A percentile compares a stretch with the other conserved stretches of the same genome.
These are phyloP conservation scores for Loripinus fragilis DNA, from an alignment of 2,888 invertebrate genomes.

Conservation along the genomic window DNA sequence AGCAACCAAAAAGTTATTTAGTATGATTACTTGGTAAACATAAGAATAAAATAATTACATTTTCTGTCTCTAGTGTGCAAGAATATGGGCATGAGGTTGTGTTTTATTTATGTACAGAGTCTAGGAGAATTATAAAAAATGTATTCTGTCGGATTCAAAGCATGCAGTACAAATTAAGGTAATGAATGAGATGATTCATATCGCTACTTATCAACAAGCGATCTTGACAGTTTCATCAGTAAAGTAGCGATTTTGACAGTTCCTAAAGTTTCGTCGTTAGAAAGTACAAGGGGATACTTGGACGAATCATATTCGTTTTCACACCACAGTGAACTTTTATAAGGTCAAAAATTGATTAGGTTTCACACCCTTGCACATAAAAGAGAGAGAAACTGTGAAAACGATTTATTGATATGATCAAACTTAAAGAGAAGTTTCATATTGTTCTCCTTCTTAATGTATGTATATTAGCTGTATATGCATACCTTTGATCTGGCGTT, in stretches of 20 bases:
- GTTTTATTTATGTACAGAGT: no score
- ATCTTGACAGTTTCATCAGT: background rate
- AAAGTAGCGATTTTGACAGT: conserved; percentile 1
- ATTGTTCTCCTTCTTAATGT: background rate
- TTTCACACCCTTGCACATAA: background rate
- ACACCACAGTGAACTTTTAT: conserved; percentile 2
- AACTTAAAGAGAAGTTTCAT: background rate
- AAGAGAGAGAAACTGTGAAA: background rate
- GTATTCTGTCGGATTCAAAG: no score
- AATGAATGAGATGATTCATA: background rate
- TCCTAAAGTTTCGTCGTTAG: background rate
- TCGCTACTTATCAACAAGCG: background rate
- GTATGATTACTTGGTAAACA: no score
- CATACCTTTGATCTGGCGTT: background rate
- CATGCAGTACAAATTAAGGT: no score
- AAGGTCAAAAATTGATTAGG: background rate
- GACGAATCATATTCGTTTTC: background rate
- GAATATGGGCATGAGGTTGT: no score
- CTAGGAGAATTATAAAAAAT: no score
- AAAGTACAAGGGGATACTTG: background rate
- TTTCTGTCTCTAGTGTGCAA: no score
- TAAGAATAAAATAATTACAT: no score
- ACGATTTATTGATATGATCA: background rate
- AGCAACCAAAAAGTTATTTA: no score
- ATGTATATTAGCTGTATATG: background rate